Percentiles rank a stretch among this genome's conserved stretches.
Evolutionary conservation across 37 sponge, comb jelly and placozoan species (phyloP).

Genomic region (Mnemiopsis leidyi): DNA sequence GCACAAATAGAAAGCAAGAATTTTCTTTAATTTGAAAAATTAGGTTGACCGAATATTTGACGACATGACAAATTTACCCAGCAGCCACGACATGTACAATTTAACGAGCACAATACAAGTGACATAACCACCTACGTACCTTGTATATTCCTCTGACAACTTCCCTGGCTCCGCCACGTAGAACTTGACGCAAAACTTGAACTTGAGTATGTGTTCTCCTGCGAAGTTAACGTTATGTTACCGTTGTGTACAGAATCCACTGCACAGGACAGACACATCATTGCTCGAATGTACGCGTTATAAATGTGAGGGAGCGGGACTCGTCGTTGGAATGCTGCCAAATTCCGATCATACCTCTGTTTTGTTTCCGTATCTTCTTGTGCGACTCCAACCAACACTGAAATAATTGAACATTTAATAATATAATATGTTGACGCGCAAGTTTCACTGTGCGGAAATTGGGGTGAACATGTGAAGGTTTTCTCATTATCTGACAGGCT

Average conservation of each 20-base stretch:
- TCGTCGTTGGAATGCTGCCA: background rate
- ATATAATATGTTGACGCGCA: background rate
- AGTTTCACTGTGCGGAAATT: background rate
- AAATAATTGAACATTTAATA: background rate
- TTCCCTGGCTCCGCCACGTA: slow-evolving; percentile 80
- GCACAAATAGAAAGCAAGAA: too few species aligned
- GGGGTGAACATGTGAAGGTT: too few species aligned
- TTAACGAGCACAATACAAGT: too few species aligned
- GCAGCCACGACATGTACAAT: too few species aligned
- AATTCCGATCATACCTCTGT: slow-evolving; percentile 69
- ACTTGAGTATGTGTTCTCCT: slow-evolving; percentile 58
- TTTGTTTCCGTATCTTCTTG: slow-evolving; percentile 78
- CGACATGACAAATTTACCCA: too few species aligned
- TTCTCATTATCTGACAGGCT: too few species aligned
- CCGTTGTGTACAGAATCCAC: background rate
- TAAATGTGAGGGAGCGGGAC: background rate
- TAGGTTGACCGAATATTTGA: too few species aligned
- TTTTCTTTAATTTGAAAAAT: too few species aligned
- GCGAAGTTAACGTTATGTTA: background rate
- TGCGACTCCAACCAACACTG: slow-evolving; percentile 80
- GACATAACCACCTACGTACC: slow-evolving; percentile 43
- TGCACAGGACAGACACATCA: background rate
- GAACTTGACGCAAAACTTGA: slow-evolving; percentile 86
- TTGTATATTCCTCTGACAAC: slow-evolving; percentile 86
- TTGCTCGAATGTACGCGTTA: background rate